Evolutionary conservation across 2,888 invertebrate species (phyloP).

Genomic region (Patella depressa): DNA sequence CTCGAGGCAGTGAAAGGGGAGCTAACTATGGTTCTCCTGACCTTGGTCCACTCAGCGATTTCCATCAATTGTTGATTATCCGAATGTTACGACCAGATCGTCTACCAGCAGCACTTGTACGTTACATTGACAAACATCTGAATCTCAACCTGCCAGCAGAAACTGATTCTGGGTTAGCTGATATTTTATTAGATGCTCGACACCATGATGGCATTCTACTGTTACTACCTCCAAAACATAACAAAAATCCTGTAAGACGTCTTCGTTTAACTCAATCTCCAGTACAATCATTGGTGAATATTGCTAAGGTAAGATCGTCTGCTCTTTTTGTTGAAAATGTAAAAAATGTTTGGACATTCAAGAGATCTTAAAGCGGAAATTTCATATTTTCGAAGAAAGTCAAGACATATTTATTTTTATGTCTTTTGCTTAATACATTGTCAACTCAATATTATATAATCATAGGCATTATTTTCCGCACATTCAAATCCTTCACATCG

Average conservation of each 20-base stretch:
- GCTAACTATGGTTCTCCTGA: slow-evolving; percentile 44
- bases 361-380: too few relatives aligned
- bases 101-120: slow-evolving; percentile 60
- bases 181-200: slow-evolving; percentile 51
- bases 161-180: slow-evolving; percentile 50
- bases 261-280: slow-evolving; percentile 56
- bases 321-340: too few relatives aligned
- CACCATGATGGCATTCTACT: slow-evolving; percentile 62
- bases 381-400: too few relatives aligned
- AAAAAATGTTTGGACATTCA: too few relatives aligned
- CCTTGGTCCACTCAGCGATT: slow-evolving; percentile 60
- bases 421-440: too few relatives aligned
- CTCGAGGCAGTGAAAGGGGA: slow-evolving; percentile 23
- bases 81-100: slow-evolving; percentile 69
- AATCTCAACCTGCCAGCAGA: slow-evolving; percentile 54
- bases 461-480: too few relatives aligned
- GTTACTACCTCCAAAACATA: slow-evolving; percentile 56
- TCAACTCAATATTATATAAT: too few relatives aligned
- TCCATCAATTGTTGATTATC: slow-evolving; percentile 68
- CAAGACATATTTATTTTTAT: too few relatives aligned
- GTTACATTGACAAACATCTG: slow-evolving; percentile 62
- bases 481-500: too few relatives aligned
- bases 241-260: slow-evolving; percentile 49
- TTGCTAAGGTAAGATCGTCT: slow-evolving; percentile 55
- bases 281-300: slow-evolving; percentile 49